phyloP scores from a whole-genome alignment of 2,797 vertebrate genomes.

The Falco concolor region DNA sequence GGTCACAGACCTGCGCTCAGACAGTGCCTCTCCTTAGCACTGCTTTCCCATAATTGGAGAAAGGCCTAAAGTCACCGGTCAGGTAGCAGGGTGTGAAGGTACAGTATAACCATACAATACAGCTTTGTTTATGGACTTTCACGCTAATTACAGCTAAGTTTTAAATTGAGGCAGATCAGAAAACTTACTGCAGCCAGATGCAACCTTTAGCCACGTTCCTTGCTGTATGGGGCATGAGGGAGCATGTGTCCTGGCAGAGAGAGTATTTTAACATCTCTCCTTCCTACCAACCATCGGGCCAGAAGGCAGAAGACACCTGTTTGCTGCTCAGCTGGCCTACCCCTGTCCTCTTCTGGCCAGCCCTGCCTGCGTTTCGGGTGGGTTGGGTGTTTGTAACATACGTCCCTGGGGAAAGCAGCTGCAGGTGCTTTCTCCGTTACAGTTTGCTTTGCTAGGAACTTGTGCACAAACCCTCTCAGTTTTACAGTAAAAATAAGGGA shows the following conservation, averaged over 20 bases:
- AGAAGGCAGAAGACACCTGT: background rate
- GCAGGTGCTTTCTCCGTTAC: background rate
- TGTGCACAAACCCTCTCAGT: background rate
- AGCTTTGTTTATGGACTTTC: background rate
- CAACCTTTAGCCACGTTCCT: background rate
- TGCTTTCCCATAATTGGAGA: background rate
- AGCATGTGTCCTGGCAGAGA: background rate
- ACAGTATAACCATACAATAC: background rate
- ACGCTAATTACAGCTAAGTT: background rate
- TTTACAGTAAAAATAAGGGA: background rate
- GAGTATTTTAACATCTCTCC: background rate
- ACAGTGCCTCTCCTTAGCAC: background rate
- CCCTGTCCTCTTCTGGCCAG: background rate
- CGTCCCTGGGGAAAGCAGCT: background rate
- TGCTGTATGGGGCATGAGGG: rapidly evolving
- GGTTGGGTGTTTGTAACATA: background rate
- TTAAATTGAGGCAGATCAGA: background rate
- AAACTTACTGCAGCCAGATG: background rate
- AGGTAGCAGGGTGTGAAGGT: background rate
- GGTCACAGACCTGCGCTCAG: rapidly evolving
- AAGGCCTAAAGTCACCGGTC: background rate
- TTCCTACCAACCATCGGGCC: background rate
- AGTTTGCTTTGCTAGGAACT: background rate
- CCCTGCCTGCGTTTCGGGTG: background rate
- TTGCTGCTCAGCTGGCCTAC: background rate